Evolutionary conservation across 2,113 vertebrate genomes (phyloP), one percentile per base, ranked within the genome.

Genomic region (Cnemophilus loriae): DNA sequence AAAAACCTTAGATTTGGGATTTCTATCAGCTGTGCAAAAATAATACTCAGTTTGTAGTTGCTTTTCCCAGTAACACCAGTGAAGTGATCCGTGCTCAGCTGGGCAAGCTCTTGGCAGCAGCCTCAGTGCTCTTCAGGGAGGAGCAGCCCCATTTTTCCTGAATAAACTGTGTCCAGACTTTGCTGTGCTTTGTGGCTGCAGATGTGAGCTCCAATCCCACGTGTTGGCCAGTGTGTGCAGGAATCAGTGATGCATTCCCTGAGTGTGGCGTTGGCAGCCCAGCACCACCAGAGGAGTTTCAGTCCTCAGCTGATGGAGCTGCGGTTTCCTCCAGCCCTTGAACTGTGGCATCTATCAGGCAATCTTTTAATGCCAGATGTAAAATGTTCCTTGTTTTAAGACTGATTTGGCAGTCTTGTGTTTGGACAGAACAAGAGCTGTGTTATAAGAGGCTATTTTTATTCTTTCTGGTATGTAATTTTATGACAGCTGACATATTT

Each of bases 371-470:
- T 82, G 44, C 52, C 80, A 92, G 30, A 60, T 2, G 0, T 60
- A 50, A 92, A 90, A 84, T 60, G 22, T 30, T 74, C 28, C 44
- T 70, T 49, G 9, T 47, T 90, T 90, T 28, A 57, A 55, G 64
- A 35, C 77, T 47, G 59, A 60, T 88, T 47, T 78, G 80, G 60
- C 89, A 55, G 68, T 68, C 53, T 46, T 42, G n/a, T 86, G 18
- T 83, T 89, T 70, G 80, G 65, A 41, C 44, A 78, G 68, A 74
- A 4, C 35, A 68, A 67, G 63, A 86, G 33, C 39, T 87, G 46
- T 93, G 42, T 70, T 93, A 64, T 74, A 80, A 89, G 68, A 87
- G n/a, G 52, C 44, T 95, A 35, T 92, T 95, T 96, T 93, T 93
- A 70, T 44, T 89, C 47, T 80, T 92, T 61, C 47, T 86, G 69